A percentile compares a stretch with the other conserved stretches of the same genome.
Evolutionary conservation across 2,888 invertebrate species (phyloP).

Genomic region (Yponomeuta malinellus): DNA sequence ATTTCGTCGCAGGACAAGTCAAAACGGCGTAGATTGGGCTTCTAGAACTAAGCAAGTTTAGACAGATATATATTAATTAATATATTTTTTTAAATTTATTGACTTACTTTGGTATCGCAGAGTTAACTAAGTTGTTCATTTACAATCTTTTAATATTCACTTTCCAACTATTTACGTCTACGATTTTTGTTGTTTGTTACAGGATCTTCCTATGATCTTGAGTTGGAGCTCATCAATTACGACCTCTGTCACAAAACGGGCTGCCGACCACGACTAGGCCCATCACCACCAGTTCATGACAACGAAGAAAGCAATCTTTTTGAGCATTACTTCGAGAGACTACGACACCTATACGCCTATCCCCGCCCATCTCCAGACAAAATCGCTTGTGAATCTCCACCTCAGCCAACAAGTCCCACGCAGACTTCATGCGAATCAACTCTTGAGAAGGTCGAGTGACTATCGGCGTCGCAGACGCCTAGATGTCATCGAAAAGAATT

Average conservation of each 20-base stretch:
- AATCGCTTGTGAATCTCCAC: slow-evolving; percentile 78
- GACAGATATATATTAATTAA: no score
- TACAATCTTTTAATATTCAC: no score
- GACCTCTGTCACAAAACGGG: slow-evolving; percentile 59
- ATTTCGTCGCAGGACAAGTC: no score
- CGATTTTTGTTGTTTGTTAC: slow-evolving; percentile 15
- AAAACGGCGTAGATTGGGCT: no score
- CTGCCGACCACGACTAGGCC: slow-evolving; percentile 54
- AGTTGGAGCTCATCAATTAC: slow-evolving; percentile 59
- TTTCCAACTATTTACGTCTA: neutral
- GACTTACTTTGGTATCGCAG: no score
- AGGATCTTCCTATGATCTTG: slow-evolving; percentile 57
- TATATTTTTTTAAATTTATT: no score
- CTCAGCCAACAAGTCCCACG: slow-evolving; percentile 87
- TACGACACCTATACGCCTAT: slow-evolving; percentile 43
- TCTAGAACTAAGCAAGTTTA: no score
- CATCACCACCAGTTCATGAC: slow-evolving; percentile 51
- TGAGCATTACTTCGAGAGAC: slow-evolving; percentile 48
- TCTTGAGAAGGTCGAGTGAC: slow-evolving; percentile 76
- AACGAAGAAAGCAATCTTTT: slow-evolving; percentile 39
- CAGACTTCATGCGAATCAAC: slow-evolving; percentile 83
- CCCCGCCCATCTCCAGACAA: slow-evolving; percentile 43
- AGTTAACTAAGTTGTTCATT: no score
- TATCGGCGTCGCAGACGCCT: slow-evolving; percentile 69
- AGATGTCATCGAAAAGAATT: slow-evolving; percentile 44